Conservation (phyloP, 1,140 invertebrate genomes). For the Drosophila pseudoananassae region DNA sequence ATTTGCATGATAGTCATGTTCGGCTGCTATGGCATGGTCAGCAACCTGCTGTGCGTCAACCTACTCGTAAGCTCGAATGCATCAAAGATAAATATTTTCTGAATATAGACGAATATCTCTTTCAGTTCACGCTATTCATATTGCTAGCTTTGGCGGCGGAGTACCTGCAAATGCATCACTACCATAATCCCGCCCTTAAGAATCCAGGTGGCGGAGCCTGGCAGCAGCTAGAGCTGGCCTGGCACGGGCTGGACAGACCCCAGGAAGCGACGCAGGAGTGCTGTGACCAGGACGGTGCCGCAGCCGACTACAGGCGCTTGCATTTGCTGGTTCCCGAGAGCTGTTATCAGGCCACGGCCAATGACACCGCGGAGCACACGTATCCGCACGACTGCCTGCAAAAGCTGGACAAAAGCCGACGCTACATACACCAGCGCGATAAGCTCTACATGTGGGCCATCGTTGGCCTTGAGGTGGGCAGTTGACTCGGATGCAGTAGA, state of each 20-base stretch:
- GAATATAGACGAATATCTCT: not conserved
- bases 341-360: slow-evolving; percentile 64
- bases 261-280: slow-evolving; percentile 54
- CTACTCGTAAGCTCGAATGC: slow-evolving; percentile 53
- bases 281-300: slow-evolving; percentile 59
- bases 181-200: slow-evolving; percentile 52
- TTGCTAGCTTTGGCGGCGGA: slow-evolving; percentile 64
- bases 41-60: slow-evolving; percentile 69
- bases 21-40: slow-evolving; percentile 73
- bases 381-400: slow-evolving; percentile 56
- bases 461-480: slow-evolving; percentile 71
- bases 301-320: slow-evolving; percentile 63
- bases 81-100: not conserved
- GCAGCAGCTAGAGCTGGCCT: slow-evolving; percentile 68
- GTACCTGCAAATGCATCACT: slow-evolving; percentile 74
- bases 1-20: slow-evolving; percentile 77
- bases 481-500: slow-evolving; percentile 6
- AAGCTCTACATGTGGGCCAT: slow-evolving; percentile 72
- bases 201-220: slow-evolving; percentile 37
- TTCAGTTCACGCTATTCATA: slow-evolving; percentile 69
- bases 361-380: slow-evolving; percentile 35
- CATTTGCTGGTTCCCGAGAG: slow-evolving; percentile 64
- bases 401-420: slow-evolving; percentile 42
- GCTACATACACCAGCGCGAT: slow-evolving; percentile 61
- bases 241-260: slow-evolving; percentile 56